Percentiles rank a stretch among this genome's conserved stretches.
Evolutionary conservation across 2,888 invertebrate species (phyloP).

Genomic region (Thymelicus acteon): DNA sequence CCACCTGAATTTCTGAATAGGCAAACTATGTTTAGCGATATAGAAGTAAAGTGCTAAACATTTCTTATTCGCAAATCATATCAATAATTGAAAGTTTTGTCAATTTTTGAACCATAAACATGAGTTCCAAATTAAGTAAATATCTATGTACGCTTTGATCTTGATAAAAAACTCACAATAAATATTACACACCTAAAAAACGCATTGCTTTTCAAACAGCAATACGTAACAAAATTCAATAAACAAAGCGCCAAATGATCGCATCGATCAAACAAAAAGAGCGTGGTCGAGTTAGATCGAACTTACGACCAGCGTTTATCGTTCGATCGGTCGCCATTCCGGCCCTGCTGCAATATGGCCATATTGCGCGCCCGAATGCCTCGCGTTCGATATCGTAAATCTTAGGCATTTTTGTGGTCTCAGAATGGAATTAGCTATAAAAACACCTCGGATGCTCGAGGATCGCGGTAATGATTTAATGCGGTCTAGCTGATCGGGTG

Average conservation of each 20-base stretch:
- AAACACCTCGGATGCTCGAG: constrained; percentile 38
- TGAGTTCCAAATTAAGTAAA: too few species aligned
- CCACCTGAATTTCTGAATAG: too few species aligned
- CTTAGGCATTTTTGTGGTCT: constrained; percentile 51
- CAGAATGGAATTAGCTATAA: constrained; percentile 38
- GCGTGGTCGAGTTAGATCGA: constrained; percentile 37
- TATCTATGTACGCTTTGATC: too few species aligned
- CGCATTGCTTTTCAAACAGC: neutral
- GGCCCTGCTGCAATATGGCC: constrained; percentile 41
- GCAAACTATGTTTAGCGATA: too few species aligned
- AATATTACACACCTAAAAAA: too few species aligned
- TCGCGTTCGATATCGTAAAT: constrained; percentile 49
- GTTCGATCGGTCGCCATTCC: constrained; percentile 48
- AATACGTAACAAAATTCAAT: constrained; percentile 2
- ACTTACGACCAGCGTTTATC: constrained; percentile 48
- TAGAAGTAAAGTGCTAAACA: too few species aligned
- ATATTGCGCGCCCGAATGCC: constrained; percentile 45
- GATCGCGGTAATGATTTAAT: constrained; percentile 30
- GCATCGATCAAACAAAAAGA: constrained; percentile 21
- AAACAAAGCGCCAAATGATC: constrained; percentile 27
- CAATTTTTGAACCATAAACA: too few species aligned
- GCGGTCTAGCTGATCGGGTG: constrained; percentile 29
- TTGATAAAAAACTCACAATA: too few species aligned
- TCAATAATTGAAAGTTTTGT: too few species aligned
- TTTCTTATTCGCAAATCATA: too few species aligned